Conservation (phyloP, 2,113 vertebrate genomes). For the Alligator sinensis region DNA sequence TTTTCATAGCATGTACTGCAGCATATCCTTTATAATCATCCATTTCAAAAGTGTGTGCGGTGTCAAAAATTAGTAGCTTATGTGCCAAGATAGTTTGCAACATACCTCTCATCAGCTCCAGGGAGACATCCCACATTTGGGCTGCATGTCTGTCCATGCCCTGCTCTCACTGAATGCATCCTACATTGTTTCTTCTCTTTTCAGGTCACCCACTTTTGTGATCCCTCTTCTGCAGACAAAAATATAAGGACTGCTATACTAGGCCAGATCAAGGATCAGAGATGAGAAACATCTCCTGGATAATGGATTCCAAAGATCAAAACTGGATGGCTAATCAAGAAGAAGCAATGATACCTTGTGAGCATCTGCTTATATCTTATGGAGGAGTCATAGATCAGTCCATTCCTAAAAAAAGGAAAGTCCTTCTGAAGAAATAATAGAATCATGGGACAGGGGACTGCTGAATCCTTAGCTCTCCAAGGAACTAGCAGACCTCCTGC, state of each 20-base stretch:
- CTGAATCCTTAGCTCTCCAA: neutral
- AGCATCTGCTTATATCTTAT: neutral
- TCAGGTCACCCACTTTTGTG: neutral
- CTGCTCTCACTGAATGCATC: neutral
- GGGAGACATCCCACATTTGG: too few species aligned
- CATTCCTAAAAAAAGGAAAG: neutral
- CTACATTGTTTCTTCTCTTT: neutral
- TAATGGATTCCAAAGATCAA: neutral
- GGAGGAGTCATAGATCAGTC: neutral
- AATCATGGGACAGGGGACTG: neutral
- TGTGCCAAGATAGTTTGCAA: neutral
- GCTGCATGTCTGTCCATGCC: neutral
- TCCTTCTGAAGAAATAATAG: neutral
- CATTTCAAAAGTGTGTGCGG: neutral
- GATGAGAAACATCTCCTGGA: neutral
- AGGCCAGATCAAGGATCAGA: neutral
- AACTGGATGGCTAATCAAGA: neutral
- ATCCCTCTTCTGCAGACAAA: neutral
- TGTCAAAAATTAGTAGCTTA: neutral
- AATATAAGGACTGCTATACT: too few species aligned
- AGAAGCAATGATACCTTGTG: neutral
- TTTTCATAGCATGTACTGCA: neutral
- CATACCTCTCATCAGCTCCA: neutral
- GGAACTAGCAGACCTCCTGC: too few species aligned
- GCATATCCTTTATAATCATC: neutral